These are phyloP conservation scores for Hirundichthys speculiger DNA, from an alignment of 2,113 vertebrate species.

Conservation along the genomic window DNA sequence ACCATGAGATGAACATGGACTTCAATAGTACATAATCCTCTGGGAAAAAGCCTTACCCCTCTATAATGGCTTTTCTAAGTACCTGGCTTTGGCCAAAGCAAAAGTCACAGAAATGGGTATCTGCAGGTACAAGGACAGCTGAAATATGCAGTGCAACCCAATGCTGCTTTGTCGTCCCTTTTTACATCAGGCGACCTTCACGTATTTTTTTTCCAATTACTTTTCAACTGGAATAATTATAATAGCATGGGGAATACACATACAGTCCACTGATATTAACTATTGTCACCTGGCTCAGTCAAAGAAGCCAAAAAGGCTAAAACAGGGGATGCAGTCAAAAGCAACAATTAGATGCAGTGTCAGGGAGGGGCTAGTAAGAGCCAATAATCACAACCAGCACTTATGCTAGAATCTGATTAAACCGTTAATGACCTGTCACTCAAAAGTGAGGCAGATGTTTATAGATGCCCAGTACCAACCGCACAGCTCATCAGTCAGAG, in stretches of 20 bases:
- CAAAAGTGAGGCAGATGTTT: slow-evolving; percentile 71
- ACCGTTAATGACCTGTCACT: slow-evolving; percentile 79
- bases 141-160: slow-evolving; percentile 1
- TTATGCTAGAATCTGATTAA: slow-evolving; percentile 76
- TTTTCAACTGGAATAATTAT: neutral
- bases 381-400: slow-evolving; percentile 72
- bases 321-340: slow-evolving; percentile 57
- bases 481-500: slow-evolving; percentile 79
- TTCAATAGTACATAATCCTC: slow-evolving; percentile 75
- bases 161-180: slow-evolving; percentile 9
- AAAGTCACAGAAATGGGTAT: slow-evolving; percentile 74
- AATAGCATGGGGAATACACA: neutral
- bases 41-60: slow-evolving; percentile 67
- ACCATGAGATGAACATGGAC: slow-evolving; percentile 69
- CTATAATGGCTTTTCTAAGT: slow-evolving; percentile 79
- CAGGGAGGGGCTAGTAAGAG: slow-evolving; percentile 56
- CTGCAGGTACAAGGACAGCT: slow-evolving; percentile 52
- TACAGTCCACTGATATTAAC: slow-evolving; percentile 19
- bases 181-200: neutral
- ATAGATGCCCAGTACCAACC: slow-evolving; percentile 75
- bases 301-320: slow-evolving; percentile 51
- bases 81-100: slow-evolving; percentile 68
- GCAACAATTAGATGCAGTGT: slow-evolving; percentile 65
- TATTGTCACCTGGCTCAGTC: slow-evolving; percentile 13
- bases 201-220: slow-evolving; percentile 12